Base-by-base conservation (phyloP, 2,888 invertebrate species). In the Hermaeophaga mercurialis region DNA sequence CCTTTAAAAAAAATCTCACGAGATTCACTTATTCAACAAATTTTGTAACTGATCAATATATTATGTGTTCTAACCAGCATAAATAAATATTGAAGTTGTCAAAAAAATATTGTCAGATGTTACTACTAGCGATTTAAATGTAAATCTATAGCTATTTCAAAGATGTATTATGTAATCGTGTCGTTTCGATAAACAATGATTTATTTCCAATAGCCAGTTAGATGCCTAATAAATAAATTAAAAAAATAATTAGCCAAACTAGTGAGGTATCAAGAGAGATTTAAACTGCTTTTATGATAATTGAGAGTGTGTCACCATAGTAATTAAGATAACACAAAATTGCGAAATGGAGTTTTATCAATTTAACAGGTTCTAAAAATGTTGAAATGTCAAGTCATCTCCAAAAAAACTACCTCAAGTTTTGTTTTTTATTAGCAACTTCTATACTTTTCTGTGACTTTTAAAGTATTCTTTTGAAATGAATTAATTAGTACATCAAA, bases 151-250 rank as follows among this genome's bases (percentile, higher is more conserved):
- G 31, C 17, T 12, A 46, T 31, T 33, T 31, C 22, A 34, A 11
- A 46, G 44, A 14, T 4, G 17, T 12, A 33, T 46, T 46, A 34
- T 14, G 24, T 15, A 46, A 46, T 19, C 9, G 24, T 46, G 46
- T 22, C 22, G 18, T 19, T 22, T 26, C 33, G 34, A 31, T 34
- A 46, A 46, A 12, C 18, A 22, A 22, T 46, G 46, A 46, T 46
- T 46, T 34, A 46, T 46, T 46, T 46, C 19, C 19, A n/a, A 14
- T 46, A 8, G 12, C 15, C 44, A 31, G 2, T 8, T n/a, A 43
- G 15, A 9, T 26, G 18, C 28, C 31, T 31, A 22, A 22, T 46
- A 19, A 19, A 46, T 46, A 46, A 28, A 45, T 45, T 46, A 34
- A 33, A 46, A 46, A 46, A 33, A 18, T 33, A 46, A 33, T 45